Base-by-base conservation (phyloP, 2,113 vertebrate genomes). In the Syngnathus scovelli region DNA sequence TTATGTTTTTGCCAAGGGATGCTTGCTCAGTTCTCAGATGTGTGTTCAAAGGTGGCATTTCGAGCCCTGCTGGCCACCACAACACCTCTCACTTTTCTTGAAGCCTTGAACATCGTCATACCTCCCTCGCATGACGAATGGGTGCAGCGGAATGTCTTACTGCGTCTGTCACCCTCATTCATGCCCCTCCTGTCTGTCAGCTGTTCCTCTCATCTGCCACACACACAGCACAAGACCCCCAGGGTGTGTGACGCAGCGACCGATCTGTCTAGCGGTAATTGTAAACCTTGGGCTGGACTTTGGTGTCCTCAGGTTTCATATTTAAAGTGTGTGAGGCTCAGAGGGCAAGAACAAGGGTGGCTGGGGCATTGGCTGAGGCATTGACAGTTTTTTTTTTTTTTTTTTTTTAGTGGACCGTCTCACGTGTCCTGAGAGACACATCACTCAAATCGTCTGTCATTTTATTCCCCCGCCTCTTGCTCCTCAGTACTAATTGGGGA, bases 211-310 rank as follows among this genome's bases (percentile, higher is more conserved):
- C 49, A 21, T 10, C 49, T 52, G 19, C 8, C n/a, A n/a, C 71
- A 36, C 54, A 56, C 54, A 56, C 23, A 33, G 27, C 27, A 33
- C 27, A 33, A 33, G 27, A 33, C 27, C 27, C 60, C 38, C 39
- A 43, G n/a, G 60, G 39, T 27, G 41, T 41, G 19, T 27, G 61
- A 43, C 41, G 61, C 21, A 13, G 12, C 21, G 36, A 36, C 55
- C 79, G 78, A 85, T 72, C 75, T 70, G 63, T 81, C 52, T 6
- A 4, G 61, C 59, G 44, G 86, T 89, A 88, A 89, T 74, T 69
- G 72, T 81, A 89, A 71, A 88, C 86, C 75, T 41, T 7, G 13
- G 51, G n/a, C 72, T 7, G 5, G 80, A 68, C 74, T 86, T 85
- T 78, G 59, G 79, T 85, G 74, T 78, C 39, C 78, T 82, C 82